A percentile compares a stretch with the other conserved stretches of the same genome.
phyloP scores from a whole-genome alignment of 2,797 vertebrate genomes.

The Squalus acanthias region DNA sequence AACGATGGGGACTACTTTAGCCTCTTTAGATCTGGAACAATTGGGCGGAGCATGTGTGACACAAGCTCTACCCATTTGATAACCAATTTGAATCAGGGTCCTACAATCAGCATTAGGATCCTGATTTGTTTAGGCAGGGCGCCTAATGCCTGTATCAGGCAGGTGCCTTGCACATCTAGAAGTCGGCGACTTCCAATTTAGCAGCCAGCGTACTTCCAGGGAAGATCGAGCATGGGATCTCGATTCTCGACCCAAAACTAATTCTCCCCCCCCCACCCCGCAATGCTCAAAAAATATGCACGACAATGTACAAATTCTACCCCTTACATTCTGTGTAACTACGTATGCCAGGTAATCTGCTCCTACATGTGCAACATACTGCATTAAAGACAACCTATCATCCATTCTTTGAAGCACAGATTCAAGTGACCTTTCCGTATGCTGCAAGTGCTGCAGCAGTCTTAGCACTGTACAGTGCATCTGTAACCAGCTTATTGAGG shows the following conservation, averaged over 20 bases:
- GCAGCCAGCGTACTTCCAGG: neutral
- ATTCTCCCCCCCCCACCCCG: neutral
- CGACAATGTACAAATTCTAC: neutral
- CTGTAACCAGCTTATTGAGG: neutral
- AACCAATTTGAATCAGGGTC: too few relatives aligned
- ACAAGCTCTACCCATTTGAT: too few relatives aligned
- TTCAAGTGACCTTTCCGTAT: neutral
- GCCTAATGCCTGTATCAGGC: too few relatives aligned
- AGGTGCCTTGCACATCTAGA: too few relatives aligned
- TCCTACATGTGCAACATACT: neutral
- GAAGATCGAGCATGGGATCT: too few relatives aligned
- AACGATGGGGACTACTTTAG: too few relatives aligned
- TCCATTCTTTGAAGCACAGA: neutral
- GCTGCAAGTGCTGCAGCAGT: too few relatives aligned
- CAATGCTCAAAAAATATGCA: neutral
- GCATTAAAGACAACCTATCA: neutral
- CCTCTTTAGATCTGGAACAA: too few relatives aligned
- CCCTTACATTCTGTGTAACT: neutral
- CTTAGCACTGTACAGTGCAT: neutral
- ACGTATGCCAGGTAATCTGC: neutral
- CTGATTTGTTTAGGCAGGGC: too few relatives aligned
- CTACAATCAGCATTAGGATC: too few relatives aligned
- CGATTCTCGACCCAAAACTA: neutral
- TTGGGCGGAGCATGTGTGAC: too few relatives aligned
- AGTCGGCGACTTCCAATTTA: too few relatives aligned